Evolutionary conservation across 2,113 vertebrate genomes (phyloP).

Genomic region (Antechinus stuartii): DNA sequence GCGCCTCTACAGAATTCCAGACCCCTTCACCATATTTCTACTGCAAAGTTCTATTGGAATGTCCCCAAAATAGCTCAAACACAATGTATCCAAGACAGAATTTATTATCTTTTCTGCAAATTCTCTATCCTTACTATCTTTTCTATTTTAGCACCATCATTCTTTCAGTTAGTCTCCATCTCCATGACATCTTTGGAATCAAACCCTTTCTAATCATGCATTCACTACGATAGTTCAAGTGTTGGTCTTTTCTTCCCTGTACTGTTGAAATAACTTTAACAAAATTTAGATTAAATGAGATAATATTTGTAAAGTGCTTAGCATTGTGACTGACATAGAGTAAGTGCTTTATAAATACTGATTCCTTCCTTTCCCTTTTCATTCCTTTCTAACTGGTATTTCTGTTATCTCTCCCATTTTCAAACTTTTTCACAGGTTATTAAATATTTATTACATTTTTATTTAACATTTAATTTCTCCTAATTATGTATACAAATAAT

Average conservation of each 20-base stretch:
- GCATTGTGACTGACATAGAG: background rate
- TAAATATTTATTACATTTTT: background rate
- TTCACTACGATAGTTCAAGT: background rate
- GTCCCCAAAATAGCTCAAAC: background rate
- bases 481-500: too few species aligned
- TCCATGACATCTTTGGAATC: background rate
- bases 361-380: background rate
- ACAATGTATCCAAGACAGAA: background rate
- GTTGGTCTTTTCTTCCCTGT: background rate
- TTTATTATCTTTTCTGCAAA: background rate
- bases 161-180: background rate
- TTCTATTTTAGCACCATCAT: background rate
- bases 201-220: background rate
- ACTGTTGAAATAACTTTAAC: background rate
- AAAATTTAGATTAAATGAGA: background rate
- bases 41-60: background rate
- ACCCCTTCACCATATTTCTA: background rate
- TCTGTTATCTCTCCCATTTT: background rate
- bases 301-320: background rate
- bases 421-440: background rate
- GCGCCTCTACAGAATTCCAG: background rate
- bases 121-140: background rate
- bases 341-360: background rate
- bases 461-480: too few species aligned
- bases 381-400: background rate